Conservation (phyloP, 2,888 invertebrate genomes). For the Encarsia formosa region DNA sequence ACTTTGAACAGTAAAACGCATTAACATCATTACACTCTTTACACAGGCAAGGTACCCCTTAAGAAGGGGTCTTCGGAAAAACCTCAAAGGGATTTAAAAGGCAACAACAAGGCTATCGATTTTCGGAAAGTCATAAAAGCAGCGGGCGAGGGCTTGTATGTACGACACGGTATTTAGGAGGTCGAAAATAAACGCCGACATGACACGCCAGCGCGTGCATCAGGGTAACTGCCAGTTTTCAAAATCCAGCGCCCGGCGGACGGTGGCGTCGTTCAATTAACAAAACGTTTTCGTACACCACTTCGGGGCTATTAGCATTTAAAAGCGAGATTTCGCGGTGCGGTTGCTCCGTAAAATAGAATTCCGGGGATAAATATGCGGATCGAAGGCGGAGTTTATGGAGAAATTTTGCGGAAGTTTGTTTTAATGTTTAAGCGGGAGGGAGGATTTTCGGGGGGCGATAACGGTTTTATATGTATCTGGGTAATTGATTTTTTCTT, state of each 20-base stretch:
- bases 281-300: conserved; percentile 18
- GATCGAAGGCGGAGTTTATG: conserved; percentile 17
- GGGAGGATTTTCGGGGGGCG: not conserved
- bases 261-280: conserved; percentile 23
- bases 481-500: no score
- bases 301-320: conserved; percentile 22
- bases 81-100: no score
- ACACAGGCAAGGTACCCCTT: no score
- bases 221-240: conserved; percentile 37
- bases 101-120: no score
- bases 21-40: no score
- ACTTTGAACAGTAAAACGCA: no score
- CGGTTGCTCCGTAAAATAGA: conserved; percentile 8
- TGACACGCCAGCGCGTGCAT: conserved; percentile 40
- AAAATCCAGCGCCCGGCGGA: conserved; percentile 35
- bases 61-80: no score
- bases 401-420: not conserved
- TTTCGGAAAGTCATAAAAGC: no score
- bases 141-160: no score
- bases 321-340: not conserved
- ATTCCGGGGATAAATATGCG: conserved; percentile 22
- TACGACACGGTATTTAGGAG: no score
- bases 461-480: no score
- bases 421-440: not conserved
- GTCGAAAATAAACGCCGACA: conserved; percentile 35